These are phyloP conservation scores for Scaptomyza reducta DNA, from an alignment of 2,888 invertebrate genomes.

Conservation along the genomic window DNA sequence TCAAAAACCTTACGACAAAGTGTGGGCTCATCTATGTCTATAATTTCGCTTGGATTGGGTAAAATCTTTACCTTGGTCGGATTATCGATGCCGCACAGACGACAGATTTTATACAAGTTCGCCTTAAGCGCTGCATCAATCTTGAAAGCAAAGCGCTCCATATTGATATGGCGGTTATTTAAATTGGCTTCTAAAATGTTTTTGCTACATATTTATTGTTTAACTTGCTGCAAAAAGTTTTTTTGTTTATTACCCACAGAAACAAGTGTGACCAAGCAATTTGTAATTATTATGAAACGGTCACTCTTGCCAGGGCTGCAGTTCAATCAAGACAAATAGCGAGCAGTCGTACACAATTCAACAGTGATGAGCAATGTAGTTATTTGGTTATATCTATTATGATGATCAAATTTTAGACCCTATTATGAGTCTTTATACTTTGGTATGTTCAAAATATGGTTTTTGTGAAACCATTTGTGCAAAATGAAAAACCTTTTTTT, in stretches of 20 bases:
- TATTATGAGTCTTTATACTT: not conserved
- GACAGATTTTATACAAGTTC: constrained; percentile 83
- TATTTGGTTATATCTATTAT: not conserved
- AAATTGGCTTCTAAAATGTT: constrained; percentile 3
- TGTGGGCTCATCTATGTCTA: constrained; percentile 80
- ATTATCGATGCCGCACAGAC: constrained; percentile 84
- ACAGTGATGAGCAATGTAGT: constrained; percentile 2
- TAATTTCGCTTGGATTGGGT: constrained; percentile 46
- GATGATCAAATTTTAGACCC: not conserved
- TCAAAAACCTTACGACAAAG: constrained; percentile 81
- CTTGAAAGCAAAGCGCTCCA: constrained; percentile 84
- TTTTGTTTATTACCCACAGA: constrained; percentile 66
- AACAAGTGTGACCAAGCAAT: constrained; percentile 34
- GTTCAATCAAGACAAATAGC: not conserved
- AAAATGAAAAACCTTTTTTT: not conserved
- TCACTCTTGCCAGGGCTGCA: constrained; percentile 37
- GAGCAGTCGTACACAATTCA: not conserved
- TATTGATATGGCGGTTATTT: constrained; percentile 36
- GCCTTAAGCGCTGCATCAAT: constrained; percentile 82
- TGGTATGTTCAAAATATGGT: not conserved
- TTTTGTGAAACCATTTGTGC: not conserved
- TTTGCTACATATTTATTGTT: constrained; percentile 47
- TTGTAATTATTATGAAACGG: not conserved
- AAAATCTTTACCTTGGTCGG: constrained; percentile 80
- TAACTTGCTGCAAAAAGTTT: constrained; percentile 33